A percentile compares a stretch with the other conserved stretches of the same genome.
Conservation (phyloP, 2,113 vertebrate genomes). For the Gopherus flavomarginatus region DNA sequence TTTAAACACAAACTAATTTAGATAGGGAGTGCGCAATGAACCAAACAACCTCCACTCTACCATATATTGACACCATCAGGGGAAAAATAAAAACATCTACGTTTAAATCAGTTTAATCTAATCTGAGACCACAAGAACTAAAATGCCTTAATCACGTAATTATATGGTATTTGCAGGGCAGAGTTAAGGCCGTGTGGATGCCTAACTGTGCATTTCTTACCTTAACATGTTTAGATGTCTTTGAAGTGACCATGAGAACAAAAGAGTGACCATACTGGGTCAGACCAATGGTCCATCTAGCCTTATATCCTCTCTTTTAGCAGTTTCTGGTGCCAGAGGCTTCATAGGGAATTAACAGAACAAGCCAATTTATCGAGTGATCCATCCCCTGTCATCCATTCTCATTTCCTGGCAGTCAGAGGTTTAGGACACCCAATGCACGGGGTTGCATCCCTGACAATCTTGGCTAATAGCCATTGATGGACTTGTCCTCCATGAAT, state of each 20-base stretch:
- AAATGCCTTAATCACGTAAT: neutral
- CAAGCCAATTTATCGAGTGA: too few species aligned
- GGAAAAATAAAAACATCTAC: neutral
- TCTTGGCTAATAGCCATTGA: too few species aligned
- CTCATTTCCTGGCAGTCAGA: neutral
- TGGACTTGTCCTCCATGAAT: too few species aligned
- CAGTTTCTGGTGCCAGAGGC: neutral
- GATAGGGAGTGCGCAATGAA: rapidly evolving
- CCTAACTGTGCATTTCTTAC: neutral
- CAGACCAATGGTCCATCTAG: neutral
- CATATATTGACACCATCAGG: neutral
- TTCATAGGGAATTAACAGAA: too few species aligned
- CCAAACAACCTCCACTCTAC: neutral
- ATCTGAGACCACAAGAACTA: neutral
- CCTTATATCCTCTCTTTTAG: neutral
- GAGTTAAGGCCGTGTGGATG: neutral
- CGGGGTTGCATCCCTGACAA: too few species aligned
- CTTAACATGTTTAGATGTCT: neutral
- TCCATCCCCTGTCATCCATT: neutral
- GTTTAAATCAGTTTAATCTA: neutral
- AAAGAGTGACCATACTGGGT: neutral
- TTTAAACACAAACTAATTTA: neutral
- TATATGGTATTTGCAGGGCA: neutral
- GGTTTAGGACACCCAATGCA: neutral
- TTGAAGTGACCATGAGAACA: neutral